Conservation (phyloP, 2,888 invertebrate species). For the Meghimatium bilineatum region DNA sequence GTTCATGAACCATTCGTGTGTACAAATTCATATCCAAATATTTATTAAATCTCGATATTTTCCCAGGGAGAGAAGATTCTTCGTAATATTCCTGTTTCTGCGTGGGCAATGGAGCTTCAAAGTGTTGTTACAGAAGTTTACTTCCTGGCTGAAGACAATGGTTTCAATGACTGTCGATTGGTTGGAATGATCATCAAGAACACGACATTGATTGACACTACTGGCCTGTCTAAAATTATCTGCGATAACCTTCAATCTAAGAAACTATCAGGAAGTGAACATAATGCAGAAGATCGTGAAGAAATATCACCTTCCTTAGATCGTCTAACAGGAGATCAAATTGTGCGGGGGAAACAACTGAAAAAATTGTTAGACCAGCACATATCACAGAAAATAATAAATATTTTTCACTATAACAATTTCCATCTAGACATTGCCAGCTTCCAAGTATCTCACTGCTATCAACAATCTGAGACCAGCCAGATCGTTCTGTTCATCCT, state of each 20-base stretch:
- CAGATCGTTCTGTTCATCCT: conserved; percentile 36
- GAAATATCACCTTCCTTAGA: neutral
- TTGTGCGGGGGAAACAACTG: conserved; percentile 18
- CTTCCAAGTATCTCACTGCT: conserved; percentile 47
- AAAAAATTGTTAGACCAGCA: conserved; percentile 25
- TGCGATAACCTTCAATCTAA: neutral
- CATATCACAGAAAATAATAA: conserved; percentile 38
- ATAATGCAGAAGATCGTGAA: neutral
- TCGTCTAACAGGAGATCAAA: conserved; percentile 28
- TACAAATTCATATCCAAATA: too few relatives aligned
- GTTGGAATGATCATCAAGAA: conserved; percentile 41
- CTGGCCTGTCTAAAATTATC: neutral
- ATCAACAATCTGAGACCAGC: conserved; percentile 15
- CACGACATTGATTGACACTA: neutral
- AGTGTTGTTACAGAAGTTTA: conserved; percentile 44
- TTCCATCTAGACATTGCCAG: conserved; percentile 29
- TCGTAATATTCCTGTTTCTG: conserved; percentile 38
- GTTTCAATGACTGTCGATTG: neutral
- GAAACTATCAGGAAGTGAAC: neutral
- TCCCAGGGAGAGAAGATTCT: conserved; percentile 22
- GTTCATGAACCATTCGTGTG: too few relatives aligned
- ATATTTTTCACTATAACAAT: conserved; percentile 46
- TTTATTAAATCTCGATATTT: neutral
- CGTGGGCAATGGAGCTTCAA: conserved; percentile 34
- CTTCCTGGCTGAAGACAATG: conserved; percentile 23